Conservation (phyloP, 2,113 vertebrate species). For the Arenaria interpres region DNA sequence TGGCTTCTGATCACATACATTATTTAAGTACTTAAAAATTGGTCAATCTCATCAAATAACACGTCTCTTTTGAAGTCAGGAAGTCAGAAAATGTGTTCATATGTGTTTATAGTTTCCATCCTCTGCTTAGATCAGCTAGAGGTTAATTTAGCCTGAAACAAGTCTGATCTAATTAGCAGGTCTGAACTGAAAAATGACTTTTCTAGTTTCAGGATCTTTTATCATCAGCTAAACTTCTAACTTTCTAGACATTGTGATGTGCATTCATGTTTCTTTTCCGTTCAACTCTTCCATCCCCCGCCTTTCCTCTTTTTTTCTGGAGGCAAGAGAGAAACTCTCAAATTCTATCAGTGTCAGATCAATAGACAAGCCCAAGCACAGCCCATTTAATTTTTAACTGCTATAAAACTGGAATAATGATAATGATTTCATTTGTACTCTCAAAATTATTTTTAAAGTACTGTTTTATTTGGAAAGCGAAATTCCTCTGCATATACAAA, state of each 20-base stretch:
- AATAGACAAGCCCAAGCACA: not conserved
- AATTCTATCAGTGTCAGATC: not conserved
- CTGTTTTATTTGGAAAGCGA: not conserved
- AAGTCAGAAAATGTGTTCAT: not conserved
- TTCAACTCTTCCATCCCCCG: not conserved
- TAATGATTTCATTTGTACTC: not conserved
- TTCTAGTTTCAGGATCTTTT: not conserved
- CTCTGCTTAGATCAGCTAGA: not conserved
- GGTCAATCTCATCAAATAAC: not conserved
- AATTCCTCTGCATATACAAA: not conserved
- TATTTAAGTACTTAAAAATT: not conserved
- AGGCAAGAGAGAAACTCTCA: not conserved
- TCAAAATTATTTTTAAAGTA: not conserved
- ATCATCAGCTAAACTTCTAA: not conserved
- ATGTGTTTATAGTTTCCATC: not conserved
- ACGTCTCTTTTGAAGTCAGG: not conserved
- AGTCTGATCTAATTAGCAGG: not conserved
- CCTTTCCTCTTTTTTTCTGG: rapidly evolving
- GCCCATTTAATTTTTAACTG: not conserved
- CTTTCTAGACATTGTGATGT: not conserved
- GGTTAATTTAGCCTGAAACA: not conserved
- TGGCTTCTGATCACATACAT: not conserved
- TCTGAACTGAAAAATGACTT: not conserved
- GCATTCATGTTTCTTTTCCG: not conserved
- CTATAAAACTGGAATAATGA: not conserved